Percentiles rank a stretch among this genome's conserved stretches.
phyloP scores from a whole-genome alignment of 2,797 vertebrate species.

The Sebastes dallii region DNA sequence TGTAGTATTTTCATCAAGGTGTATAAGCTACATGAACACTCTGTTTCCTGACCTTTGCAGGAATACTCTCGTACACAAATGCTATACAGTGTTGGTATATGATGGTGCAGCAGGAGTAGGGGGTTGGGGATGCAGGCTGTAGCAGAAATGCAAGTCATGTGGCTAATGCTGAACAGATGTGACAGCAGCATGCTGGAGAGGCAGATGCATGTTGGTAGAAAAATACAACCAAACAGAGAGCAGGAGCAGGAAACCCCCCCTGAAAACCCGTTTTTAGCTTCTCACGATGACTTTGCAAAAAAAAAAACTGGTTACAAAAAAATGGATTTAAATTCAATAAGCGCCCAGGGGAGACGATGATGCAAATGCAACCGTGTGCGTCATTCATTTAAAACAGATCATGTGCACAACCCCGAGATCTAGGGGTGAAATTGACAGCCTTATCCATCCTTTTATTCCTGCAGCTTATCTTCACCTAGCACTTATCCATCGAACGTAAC shows the following conservation, averaged over 20 bases:
- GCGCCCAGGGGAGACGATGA: background rate
- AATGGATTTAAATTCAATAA: slow-evolving; percentile 15
- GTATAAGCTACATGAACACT: background rate
- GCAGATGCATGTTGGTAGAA: slow-evolving; percentile 1
- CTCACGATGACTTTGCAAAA: slow-evolving; percentile 63
- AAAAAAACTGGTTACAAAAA: background rate
- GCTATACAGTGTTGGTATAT: background rate
- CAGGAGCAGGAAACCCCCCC: slow-evolving; percentile 29
- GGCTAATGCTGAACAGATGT: slow-evolving; percentile 77
- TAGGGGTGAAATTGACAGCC: background rate
- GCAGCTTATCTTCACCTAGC: slow-evolving; percentile 19
- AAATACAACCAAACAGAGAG: slow-evolving; percentile 44
- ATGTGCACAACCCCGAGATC: background rate
- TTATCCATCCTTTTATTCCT: slow-evolving; percentile 7
- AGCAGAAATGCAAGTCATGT: slow-evolving; percentile 72
- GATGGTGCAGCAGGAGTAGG: background rate
- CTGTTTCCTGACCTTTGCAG: background rate
- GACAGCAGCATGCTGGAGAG: slow-evolving; percentile 30
- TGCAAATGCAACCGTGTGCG: background rate
- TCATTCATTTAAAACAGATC: slow-evolving; percentile 43
- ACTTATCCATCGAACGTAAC: background rate
- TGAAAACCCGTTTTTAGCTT: slow-evolving; percentile 2
- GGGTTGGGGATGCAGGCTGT: background rate
- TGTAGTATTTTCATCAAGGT: background rate
- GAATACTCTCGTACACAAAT: background rate